Base-by-base conservation (phyloP, 2,888 invertebrate species). In the Aporophyla nigra region DNA sequence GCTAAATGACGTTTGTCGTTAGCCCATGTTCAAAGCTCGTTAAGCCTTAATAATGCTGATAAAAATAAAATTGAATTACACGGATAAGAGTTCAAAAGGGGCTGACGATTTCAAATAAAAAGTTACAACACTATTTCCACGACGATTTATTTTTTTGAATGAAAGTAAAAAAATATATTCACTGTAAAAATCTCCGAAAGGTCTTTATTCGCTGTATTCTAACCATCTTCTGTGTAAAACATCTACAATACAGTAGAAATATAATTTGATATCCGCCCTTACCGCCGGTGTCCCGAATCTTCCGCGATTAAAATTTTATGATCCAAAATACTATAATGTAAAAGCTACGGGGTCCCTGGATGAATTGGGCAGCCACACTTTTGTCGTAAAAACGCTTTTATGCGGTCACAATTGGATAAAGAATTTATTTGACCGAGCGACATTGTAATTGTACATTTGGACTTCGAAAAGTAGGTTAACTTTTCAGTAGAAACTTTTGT, bases 371-470 rank as follows among this genome's bases (percentile, higher is more conserved):
- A 76, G 68, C 84, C 85, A 63, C 86, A 90, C 85, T 90, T 84
- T 86, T 84, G 87, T 87, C 88, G 80, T 89, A 86, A 89, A 90
- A 87, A 78, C 70, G 83, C 83, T 80, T 89, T 91, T 90, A 87
- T 88, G 53, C 63, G 67, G 72, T 81, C 76, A 85, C 85, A 88
- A 88, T 88, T 87, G 80, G 76, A 76, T 21, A 61, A 70, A 78
- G 76, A 76, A 84, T 83, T 84, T 85, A 85, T 90, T 87, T 71
- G 71, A 58, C 68, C 69, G 71, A 58, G 66, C 69, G 68, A 59
- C 62, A 67, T 74, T 83, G 71, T 69, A 51, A 72, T 82, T 83
- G 61, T 58, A 66, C 53, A 67, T 74, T 74, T n/a, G 43, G 71
- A 74, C 54, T 73, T 53, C 5, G 16, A 16, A 65, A 73, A 71